Percentiles rank a stretch among this genome's conserved stretches.
phyloP scores from a whole-genome alignment of 2,888 invertebrate genomes.

The Crossocerus cetratus region DNA sequence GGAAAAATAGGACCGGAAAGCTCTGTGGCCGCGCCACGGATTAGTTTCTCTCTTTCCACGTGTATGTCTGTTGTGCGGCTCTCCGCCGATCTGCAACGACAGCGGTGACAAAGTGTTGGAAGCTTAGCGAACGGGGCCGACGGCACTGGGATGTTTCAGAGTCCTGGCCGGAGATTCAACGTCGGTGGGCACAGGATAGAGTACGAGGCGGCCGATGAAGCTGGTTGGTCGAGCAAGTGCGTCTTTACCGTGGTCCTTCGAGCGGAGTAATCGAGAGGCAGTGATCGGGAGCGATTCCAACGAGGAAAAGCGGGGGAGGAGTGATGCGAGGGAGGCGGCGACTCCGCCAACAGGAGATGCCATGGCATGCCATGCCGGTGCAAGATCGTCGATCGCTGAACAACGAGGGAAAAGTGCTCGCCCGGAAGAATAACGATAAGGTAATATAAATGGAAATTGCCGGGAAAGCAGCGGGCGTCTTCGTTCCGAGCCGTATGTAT shows the following conservation, averaged over 20 bases:
- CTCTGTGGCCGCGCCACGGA: too few species aligned
- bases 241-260: slow-evolving; percentile 75
- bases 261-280: slow-evolving; percentile 51
- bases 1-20: too few species aligned
- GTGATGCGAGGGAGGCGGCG: slow-evolving; percentile 11
- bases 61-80: too few species aligned
- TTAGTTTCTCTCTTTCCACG: too few species aligned
- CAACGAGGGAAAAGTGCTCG: slow-evolving; percentile 18
- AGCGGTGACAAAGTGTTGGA: too few species aligned
- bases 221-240: slow-evolving; percentile 78
- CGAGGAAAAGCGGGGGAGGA: slow-evolving; percentile 1
- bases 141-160: slow-evolving; percentile 66
- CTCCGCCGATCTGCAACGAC: too few species aligned
- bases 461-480: slow-evolving; percentile 28
- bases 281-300: slow-evolving; percentile 10
- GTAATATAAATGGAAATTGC: slow-evolving; percentile 73
- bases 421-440: slow-evolving; percentile 62
- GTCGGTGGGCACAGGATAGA: slow-evolving; percentile 77
- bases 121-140: too few species aligned
- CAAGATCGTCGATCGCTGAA: slow-evolving; percentile 6
- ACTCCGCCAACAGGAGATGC: too few species aligned
- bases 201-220: slow-evolving; percentile 78
- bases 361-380: background rate
- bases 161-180: slow-evolving; percentile 75
- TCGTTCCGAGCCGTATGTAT: slow-evolving; percentile 38